Evolutionary conservation across 2,113 vertebrate species (phyloP), one percentile per base, ranked within the genome.

Genomic region (Corythaeola cristata): DNA sequence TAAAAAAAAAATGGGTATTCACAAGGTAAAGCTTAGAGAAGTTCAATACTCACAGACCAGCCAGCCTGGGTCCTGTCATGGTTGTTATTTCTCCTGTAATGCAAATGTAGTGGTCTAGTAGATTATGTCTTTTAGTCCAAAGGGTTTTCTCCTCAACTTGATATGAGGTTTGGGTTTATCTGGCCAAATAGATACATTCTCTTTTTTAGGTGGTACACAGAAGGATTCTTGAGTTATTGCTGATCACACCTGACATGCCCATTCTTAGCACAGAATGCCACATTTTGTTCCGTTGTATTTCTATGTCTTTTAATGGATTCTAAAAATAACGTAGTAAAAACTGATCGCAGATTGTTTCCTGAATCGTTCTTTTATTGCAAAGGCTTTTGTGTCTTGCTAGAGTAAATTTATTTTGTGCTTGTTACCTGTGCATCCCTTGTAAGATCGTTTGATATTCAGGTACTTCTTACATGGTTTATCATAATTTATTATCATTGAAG

Each of bases 401-500:
- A 33, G 33, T 72, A 8, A 96, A 68, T 81, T 92, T 8, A 64
- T 71, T 83, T 66, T 28, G 30, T 49, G 11, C 79, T 56, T 85
- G 28, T 86, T 86, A 87, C 66, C 44, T 66, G 30, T 71, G 47
- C 16, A 86, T 21, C 26, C 30, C 16, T 50, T 11, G 3, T 88
- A 85, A 66, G 3, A 75, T 50, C 28, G 68, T 79, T 85, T 95
- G 28, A 55, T 89, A 96, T 88, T 89, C 74, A 94, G 35, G 37
- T 71, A 44, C 68, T 60, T 82, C 37, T 91, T 83, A 60, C 6
- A 33, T 22, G 32, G 12, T 26, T 53, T 69, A 20, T 66, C 15
- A 22, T 80, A 94, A 89, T 96, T 97, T 93, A 75, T 87, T 95
- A 74, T 47, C 92, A 88, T 88, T 81, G 47, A 93, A 78, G 23